These are phyloP conservation scores for Anguilla obscura DNA, from an alignment of 2,797 vertebrate genomes.

Conservation along the genomic window DNA sequence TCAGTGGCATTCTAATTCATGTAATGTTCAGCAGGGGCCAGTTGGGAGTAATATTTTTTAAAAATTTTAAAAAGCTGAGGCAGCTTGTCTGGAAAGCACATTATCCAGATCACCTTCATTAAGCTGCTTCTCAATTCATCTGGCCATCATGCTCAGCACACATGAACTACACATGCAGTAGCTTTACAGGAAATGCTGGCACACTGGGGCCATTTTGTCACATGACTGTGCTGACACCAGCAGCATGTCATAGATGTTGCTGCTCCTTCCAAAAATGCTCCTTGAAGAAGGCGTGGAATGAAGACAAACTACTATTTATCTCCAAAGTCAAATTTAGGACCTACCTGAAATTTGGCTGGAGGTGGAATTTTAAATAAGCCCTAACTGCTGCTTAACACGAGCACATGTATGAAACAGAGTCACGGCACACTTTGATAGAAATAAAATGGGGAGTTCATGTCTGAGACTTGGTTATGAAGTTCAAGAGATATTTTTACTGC, in stretches of 20 bases:
- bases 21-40: conserved; percentile 25
- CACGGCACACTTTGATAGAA: neutral
- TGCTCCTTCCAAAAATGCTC: neutral
- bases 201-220: neutral
- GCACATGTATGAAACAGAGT: neutral
- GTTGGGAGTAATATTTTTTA: neutral
- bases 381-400: neutral
- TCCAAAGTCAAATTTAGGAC: neutral
- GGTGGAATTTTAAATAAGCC: neutral
- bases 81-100: neutral
- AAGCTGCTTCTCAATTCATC: neutral
- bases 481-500: conserved; percentile 19
- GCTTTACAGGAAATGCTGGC: neutral
- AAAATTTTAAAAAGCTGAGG: neutral
- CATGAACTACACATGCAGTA: conserved; percentile 28
- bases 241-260: neutral
- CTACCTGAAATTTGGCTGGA: neutral
- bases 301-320: neutral
- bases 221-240: neutral
- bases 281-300: neutral
- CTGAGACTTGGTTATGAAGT: neutral
- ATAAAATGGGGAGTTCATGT: neutral
- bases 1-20: conserved; percentile 29
- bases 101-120: neutral
- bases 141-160: conserved; percentile 33